A percentile compares a stretch with the other conserved stretches of the same genome.
Conservation (phyloP, 2,113 vertebrate genomes). For the Pachypanchax playfairii region DNA sequence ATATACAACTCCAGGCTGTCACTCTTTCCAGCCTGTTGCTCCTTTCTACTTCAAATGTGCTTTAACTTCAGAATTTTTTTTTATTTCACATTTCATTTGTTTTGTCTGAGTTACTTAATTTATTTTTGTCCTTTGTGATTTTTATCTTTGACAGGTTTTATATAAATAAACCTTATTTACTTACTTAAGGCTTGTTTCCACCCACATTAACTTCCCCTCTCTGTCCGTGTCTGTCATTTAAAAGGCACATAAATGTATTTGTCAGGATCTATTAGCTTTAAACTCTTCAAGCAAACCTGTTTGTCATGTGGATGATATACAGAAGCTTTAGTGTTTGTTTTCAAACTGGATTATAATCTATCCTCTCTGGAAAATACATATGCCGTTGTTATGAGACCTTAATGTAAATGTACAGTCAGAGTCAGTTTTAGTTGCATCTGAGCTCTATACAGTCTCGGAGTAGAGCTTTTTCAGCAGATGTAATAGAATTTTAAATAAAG, state of each 20-base stretch:
- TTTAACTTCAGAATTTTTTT: too few relatives aligned
- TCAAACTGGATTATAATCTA: too few relatives aligned
- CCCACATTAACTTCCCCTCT: slow-evolving; percentile 18
- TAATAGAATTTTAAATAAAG: slow-evolving; percentile 50
- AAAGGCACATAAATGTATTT: slow-evolving; percentile 8
- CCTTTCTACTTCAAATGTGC: too few relatives aligned
- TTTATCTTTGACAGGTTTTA: too few relatives aligned
- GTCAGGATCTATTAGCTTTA: slow-evolving; percentile 9
- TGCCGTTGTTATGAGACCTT: neutral
- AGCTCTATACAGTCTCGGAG: slow-evolving; percentile 20
- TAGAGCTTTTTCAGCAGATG: slow-evolving; percentile 36
- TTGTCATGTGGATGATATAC: neutral
- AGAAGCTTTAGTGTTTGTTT: neutral
- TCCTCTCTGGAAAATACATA: slow-evolving; percentile 1
- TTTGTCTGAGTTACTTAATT: too few relatives aligned
- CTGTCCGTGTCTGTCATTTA: slow-evolving; percentile 4
- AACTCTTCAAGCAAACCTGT: neutral
- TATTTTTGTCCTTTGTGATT: too few relatives aligned
- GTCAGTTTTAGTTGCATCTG: neutral
- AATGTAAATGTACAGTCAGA: slow-evolving; percentile 4
- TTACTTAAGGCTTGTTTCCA: slow-evolving; percentile 42
- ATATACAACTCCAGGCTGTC: too few relatives aligned
- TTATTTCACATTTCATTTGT: too few relatives aligned
- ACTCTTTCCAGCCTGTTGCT: too few relatives aligned
- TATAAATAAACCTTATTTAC: too few relatives aligned